These are phyloP conservation scores for Sphyrna mokarran DNA, from an alignment of 2,113 vertebrate species.

Conservation along the genomic window DNA sequence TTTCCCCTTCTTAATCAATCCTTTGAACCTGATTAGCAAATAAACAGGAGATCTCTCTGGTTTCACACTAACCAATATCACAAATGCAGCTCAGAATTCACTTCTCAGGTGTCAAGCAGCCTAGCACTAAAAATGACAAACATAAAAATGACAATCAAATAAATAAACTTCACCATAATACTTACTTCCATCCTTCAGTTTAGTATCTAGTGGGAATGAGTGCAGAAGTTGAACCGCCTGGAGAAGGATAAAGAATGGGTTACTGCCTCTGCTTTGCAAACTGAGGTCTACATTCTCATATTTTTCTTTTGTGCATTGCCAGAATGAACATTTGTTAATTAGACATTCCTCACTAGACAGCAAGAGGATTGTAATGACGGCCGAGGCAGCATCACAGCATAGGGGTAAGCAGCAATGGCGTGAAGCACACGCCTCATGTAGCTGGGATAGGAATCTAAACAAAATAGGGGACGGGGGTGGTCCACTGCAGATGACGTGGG, in stretches of 20 bases:
- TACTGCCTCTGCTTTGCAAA: neutral
- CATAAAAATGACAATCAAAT: neutral
- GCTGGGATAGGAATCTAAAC: no score
- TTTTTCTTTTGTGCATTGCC: neutral
- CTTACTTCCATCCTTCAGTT: constrained; percentile 96
- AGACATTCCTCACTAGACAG: neutral
- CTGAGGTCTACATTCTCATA: neutral
- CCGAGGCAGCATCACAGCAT: no score
- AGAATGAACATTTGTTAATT: neutral
- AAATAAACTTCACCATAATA: constrained; percentile 30
- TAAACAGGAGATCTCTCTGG: neutral
- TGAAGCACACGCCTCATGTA: no score
- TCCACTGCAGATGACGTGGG: no score
- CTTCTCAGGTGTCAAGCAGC: neutral
- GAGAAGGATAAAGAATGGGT: constrained; percentile 14
- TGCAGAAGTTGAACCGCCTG: constrained; percentile 91
- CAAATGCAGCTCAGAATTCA: neutral
- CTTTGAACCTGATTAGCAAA: neutral
- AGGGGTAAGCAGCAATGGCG: neutral
- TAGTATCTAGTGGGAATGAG: constrained; percentile 89
- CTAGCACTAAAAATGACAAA: neutral
- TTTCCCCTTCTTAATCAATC: no score
- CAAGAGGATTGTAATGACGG: neutral
- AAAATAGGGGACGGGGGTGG: no score
- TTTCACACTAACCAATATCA: neutral